A percentile compares a stretch with the other conserved stretches of the same genome.
phyloP scores from a whole-genome alignment of 1,140 invertebrate genomes.

The Idris sp. region DNA sequence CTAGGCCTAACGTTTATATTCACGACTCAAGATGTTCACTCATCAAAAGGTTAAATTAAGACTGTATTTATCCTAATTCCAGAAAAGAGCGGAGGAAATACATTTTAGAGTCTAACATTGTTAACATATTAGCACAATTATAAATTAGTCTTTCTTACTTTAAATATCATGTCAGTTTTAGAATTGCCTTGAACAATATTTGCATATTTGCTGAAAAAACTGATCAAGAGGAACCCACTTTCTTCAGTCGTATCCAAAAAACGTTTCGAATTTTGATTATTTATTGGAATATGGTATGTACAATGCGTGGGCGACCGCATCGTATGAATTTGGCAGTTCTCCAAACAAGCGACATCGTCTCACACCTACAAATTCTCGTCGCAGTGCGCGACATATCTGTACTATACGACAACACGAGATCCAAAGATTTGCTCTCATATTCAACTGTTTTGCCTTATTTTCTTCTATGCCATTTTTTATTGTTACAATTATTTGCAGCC shows the following conservation, averaged over 20 bases:
- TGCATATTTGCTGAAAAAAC: no score
- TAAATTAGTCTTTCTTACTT: no score
- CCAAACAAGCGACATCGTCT: slow-evolving; percentile 74
- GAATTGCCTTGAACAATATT: no score
- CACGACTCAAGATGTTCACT: no score
- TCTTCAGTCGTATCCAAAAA: slow-evolving; percentile 59
- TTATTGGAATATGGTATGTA: slow-evolving; percentile 77
- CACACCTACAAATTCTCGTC: slow-evolving; percentile 71
- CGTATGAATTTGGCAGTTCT: slow-evolving; percentile 66
- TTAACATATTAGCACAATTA: no score
- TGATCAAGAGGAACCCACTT: slow-evolving; percentile 39
- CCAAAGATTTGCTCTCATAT: no score
- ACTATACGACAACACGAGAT: slow-evolving; percentile 64
- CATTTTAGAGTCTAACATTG: no score
- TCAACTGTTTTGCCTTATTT: slow-evolving; percentile 27
- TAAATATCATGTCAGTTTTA: no score
- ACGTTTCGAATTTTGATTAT: slow-evolving; percentile 72
- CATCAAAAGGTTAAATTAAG: no score
- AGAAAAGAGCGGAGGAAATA: no score
- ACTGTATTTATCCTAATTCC: no score
- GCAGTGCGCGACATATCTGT: slow-evolving; percentile 63
- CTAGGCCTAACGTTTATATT: no score
- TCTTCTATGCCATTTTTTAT: slow-evolving; percentile 11
- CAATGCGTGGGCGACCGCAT: slow-evolving; percentile 73
- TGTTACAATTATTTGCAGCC: neutral